A percentile compares a stretch with the other conserved stretches of the same genome.
These are phyloP conservation scores for Tigriopus californicus DNA, from an alignment of 2,888 invertebrate species.

Conservation along the genomic window DNA sequence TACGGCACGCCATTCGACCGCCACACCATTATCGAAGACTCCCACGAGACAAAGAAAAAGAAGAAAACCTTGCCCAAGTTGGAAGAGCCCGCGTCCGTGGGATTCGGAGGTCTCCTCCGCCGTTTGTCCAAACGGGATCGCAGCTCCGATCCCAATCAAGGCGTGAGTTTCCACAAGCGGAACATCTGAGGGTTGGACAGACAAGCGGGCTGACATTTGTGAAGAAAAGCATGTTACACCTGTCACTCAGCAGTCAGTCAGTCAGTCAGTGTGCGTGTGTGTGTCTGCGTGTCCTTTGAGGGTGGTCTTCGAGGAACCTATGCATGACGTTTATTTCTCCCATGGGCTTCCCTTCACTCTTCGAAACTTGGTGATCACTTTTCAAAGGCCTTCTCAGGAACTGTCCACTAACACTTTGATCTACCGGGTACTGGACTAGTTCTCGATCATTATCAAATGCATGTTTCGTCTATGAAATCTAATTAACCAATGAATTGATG, in stretches of 20 bases:
- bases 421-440: too few relatives aligned
- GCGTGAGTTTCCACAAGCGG: too few relatives aligned
- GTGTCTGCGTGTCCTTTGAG: constrained; percentile 8
- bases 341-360: constrained; percentile 9
- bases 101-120: constrained; percentile 31
- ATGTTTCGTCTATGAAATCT: too few relatives aligned
- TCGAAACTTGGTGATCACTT: too few relatives aligned
- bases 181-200: too few relatives aligned
- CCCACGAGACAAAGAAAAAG: constrained; percentile 43
- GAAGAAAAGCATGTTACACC: too few relatives aligned
- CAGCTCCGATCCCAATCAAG: constrained; percentile 19
- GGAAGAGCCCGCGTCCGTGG: constrained; percentile 37
- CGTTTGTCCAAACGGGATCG: constrained; percentile 26
- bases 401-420: too few relatives aligned
- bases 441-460: too few relatives aligned
- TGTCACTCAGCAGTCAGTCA: too few relatives aligned
- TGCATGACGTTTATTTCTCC: constrained; percentile 6
- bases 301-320: constrained; percentile 5
- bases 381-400: background rate
- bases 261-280: too few relatives aligned
- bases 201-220: too few relatives aligned
- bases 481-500: background rate
- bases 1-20: constrained; percentile 85
- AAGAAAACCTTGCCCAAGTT: constrained; percentile 36
- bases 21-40: constrained; percentile 55